A percentile compares a stretch with the other conserved stretches of the same genome.
These are phyloP conservation scores for Chrysolina oricalcia DNA, from an alignment of 2,888 invertebrate species.

Conservation along the genomic window DNA sequence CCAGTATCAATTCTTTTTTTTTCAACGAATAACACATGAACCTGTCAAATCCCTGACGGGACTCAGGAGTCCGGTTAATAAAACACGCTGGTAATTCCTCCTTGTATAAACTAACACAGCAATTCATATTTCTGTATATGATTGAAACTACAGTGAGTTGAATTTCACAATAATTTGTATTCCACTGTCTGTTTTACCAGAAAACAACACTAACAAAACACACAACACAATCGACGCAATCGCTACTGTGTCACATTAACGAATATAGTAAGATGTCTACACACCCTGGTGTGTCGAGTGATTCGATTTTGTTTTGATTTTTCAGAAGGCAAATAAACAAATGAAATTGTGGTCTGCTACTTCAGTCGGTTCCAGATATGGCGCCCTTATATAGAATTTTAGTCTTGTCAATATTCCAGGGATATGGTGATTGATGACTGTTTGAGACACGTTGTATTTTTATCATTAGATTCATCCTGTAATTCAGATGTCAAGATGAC, in stretches of 20 bases:
- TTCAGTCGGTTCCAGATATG: no score
- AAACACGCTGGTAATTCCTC: slow-evolving; percentile 31
- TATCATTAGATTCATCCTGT: no score
- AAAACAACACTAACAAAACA: slow-evolving; percentile 33
- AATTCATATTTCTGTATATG: slow-evolving; percentile 34
- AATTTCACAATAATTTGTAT: slow-evolving; percentile 35
- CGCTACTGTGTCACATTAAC: slow-evolving; percentile 28
- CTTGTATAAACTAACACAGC: slow-evolving; percentile 32
- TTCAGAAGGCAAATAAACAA: no score
- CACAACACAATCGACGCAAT: slow-evolving; percentile 36
- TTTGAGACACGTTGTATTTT: no score
- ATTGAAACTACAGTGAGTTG: slow-evolving; percentile 30
- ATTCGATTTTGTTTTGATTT: no score
- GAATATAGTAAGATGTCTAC: slow-evolving; percentile 29
- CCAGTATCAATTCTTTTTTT: slow-evolving; percentile 14
- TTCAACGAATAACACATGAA: slow-evolving; percentile 27
- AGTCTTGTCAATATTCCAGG: no score
- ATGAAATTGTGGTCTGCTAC: no score
- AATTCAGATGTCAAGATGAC: no score
- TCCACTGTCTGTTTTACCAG: slow-evolving; percentile 33
- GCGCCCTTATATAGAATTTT: no score
- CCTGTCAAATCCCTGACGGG: slow-evolving; percentile 34
- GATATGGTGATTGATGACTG: no score
- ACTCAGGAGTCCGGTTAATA: slow-evolving; percentile 31
- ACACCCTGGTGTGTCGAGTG: no score